phyloP scores from a whole-genome alignment of 1,140 invertebrate species.

The Zaprionus nigranus region DNA sequence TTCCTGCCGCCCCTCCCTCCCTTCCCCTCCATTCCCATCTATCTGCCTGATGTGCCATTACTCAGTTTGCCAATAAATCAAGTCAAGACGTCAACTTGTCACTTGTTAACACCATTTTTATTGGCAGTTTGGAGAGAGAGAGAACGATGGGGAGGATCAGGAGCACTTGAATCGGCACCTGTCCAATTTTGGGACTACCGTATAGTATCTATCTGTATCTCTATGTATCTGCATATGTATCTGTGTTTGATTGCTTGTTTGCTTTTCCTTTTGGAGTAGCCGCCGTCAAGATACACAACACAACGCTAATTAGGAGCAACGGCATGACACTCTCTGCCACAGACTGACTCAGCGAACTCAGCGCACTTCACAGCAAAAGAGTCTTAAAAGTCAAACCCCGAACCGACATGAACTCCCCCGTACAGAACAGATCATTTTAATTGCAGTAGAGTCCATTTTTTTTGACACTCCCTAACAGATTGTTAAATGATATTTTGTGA shows the following conservation, averaged over 20 bases:
- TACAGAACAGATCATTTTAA: slow-evolving; percentile 8
- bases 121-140: neutral
- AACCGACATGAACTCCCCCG: neutral
- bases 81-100: slow-evolving; percentile 68
- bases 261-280: slow-evolving; percentile 16
- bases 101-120: slow-evolving; percentile 73
- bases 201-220: slow-evolving; percentile 12
- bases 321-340: slow-evolving; percentile 12
- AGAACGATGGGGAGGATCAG: neutral
- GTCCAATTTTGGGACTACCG: slow-evolving; percentile 44
- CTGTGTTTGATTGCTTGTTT: slow-evolving; percentile 5
- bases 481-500: slow-evolving; percentile 2
- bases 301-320: slow-evolving; percentile 42
- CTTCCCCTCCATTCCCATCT: neutral
- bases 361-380: neutral
- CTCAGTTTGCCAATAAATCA: slow-evolving; percentile 62
- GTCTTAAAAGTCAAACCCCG: slow-evolving; percentile 7
- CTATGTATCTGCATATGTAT: neutral
- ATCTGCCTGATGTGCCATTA: slow-evolving; percentile 26
- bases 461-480: slow-evolving; percentile 11
- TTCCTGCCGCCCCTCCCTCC: neutral
- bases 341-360: slow-evolving; percentile 12
- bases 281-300: neutral
- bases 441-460: neutral
- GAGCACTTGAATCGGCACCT: slow-evolving; percentile 50